Conservation (phyloP, 2,888 invertebrate genomes). For the Chrysomela aeneicollis region DNA sequence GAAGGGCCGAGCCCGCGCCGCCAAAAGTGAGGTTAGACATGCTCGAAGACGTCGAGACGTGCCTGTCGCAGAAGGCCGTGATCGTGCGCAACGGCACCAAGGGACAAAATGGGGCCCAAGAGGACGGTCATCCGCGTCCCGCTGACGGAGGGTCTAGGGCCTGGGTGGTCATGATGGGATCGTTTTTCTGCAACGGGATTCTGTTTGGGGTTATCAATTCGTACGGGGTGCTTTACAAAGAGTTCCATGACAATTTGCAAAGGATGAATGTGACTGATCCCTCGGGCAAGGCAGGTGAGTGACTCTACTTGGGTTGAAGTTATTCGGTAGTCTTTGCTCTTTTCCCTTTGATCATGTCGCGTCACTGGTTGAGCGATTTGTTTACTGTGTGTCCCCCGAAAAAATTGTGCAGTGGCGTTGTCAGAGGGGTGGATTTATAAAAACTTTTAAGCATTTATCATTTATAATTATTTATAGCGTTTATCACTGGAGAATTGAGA, state of each 20-base stretch:
- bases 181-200: slow-evolving; percentile 89
- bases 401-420: too few species aligned
- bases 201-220: slow-evolving; percentile 92
- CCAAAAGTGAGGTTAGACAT: slow-evolving; percentile 39
- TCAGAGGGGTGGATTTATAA: too few species aligned
- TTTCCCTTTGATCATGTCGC: too few species aligned
- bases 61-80: slow-evolving; percentile 26
- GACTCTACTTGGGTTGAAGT: too few species aligned
- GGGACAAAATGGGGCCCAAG: slow-evolving; percentile 29
- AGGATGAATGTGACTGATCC: slow-evolving; percentile 73
- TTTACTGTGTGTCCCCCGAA: too few species aligned
- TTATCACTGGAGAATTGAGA: too few species aligned
- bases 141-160: slow-evolving; percentile 83
- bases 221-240: slow-evolving; percentile 80
- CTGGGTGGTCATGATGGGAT: slow-evolving; percentile 82
- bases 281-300: slow-evolving; percentile 84
- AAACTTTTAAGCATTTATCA: too few species aligned
- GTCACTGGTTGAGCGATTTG: too few species aligned
- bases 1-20: slow-evolving; percentile 20
- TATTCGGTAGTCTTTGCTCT: too few species aligned
- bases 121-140: slow-evolving; percentile 55
- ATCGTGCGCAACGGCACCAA: slow-evolving; percentile 25
- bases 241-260: slow-evolving; percentile 71
- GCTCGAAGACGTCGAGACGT: slow-evolving; percentile 41
- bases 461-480: too few species aligned